Evolutionary conservation across 2,888 invertebrate genomes (phyloP).

Genomic region (Athalia rosae): DNA sequence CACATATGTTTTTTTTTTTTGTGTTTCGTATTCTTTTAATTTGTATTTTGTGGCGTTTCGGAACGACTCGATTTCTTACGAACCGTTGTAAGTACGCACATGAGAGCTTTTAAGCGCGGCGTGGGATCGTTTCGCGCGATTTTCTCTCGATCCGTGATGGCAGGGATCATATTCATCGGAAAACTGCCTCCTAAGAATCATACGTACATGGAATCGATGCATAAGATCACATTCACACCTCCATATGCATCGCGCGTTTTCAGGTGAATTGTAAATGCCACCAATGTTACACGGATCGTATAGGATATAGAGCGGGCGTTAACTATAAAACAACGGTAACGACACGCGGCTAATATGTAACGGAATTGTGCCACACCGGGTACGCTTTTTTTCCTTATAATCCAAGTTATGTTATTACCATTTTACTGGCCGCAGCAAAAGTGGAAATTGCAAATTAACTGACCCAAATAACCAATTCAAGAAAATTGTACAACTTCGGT

Average conservation of each 20-base stretch:
- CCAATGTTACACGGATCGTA: too few relatives aligned
- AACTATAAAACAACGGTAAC: neutral
- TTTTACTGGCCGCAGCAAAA: constrained; percentile 12
- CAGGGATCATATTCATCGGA: neutral
- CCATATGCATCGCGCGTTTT: too few relatives aligned
- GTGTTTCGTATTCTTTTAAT: too few relatives aligned
- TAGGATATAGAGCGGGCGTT: neutral
- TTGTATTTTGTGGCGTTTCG: too few relatives aligned
- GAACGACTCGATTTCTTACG: too few relatives aligned
- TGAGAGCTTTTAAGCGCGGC: too few relatives aligned
- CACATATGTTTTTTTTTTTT: too few relatives aligned
- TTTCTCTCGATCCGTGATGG: neutral
- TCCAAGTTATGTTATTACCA: constrained; percentile 15
- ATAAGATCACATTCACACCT: neutral
- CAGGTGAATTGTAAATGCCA: too few relatives aligned
- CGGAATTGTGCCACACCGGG: neutral
- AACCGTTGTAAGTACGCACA: too few relatives aligned
- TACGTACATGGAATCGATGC: neutral
- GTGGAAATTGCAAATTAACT: constrained; percentile 35
- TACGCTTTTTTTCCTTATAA: constrained; percentile 26
- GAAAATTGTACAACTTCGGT: neutral
- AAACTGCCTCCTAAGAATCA: neutral
- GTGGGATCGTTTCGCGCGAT: too few relatives aligned
- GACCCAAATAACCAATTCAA: constrained; percentile 36
- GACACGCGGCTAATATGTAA: neutral